phyloP scores from a whole-genome alignment of 2,888 invertebrate genomes.

The Cremastinae sp. region DNA sequence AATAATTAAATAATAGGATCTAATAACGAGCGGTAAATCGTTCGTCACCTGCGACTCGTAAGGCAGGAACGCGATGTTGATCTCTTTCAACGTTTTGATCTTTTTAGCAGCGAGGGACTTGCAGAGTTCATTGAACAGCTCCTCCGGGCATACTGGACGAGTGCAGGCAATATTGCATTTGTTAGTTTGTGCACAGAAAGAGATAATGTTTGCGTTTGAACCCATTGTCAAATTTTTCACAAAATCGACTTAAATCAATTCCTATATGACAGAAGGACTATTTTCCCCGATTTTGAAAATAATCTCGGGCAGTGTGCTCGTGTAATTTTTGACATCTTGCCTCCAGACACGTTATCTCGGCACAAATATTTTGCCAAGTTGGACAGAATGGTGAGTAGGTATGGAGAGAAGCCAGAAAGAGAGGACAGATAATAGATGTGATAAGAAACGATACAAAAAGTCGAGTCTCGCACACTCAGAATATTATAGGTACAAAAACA shows the following conservation, averaged over 20 bases:
- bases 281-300: too few species aligned
- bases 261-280: too few species aligned
- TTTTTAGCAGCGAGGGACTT: conserved; percentile 96
- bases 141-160: conserved; percentile 94
- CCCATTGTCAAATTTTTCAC: neutral
- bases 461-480: neutral
- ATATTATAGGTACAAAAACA: neutral
- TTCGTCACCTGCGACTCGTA: conserved; percentile 95
- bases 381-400: too few species aligned
- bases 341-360: too few species aligned
- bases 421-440: too few species aligned
- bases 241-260: too few species aligned
- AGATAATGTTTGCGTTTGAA: neutral
- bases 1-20: conserved; percentile 27
- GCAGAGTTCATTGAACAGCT: conserved; percentile 98
- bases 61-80: conserved; percentile 99
- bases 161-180: conserved; percentile 72
- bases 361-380: too few species aligned
- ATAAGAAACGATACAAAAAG: too few species aligned
- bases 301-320: too few species aligned
- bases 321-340: too few species aligned
- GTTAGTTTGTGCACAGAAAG: conserved; percentile 56
- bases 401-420: too few species aligned
- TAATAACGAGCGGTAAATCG: conserved; percentile 56
- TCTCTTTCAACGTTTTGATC: conserved; percentile 98